Evolutionary conservation across 2,797 vertebrate genomes (phyloP).

Genomic region (Podarcis siculus): DNA sequence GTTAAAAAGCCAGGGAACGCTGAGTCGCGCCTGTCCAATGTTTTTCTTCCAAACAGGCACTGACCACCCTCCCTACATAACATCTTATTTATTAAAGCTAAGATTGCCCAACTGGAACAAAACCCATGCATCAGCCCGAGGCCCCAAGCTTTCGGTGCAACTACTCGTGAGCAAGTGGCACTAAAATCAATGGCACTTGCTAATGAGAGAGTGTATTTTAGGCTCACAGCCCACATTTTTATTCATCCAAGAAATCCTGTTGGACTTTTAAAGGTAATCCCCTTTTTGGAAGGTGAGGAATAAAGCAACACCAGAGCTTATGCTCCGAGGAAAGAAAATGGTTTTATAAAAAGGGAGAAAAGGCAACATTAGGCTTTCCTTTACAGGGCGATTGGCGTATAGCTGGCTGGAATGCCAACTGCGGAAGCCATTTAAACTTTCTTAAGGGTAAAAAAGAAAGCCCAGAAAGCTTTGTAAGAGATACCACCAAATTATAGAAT

Average conservation of each 20-base stretch:
- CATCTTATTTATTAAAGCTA: slow-evolving; percentile 70
- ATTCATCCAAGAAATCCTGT: slow-evolving; percentile 1
- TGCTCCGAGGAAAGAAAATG: not conserved
- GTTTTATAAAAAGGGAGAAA: not conserved
- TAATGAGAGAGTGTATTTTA: slow-evolving; percentile 29
- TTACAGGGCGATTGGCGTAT: slow-evolving; percentile 49
- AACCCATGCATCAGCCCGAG: slow-evolving; percentile 29
- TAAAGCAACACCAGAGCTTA: not conserved
- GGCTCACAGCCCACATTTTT: slow-evolving; percentile 13
- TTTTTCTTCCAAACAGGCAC: slow-evolving; percentile 76
- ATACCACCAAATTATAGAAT: not conserved
- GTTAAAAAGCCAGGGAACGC: slow-evolving; percentile 78
- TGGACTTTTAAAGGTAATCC: slow-evolving; percentile 17
- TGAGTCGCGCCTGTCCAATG: slow-evolving; percentile 73
- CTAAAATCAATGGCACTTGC: slow-evolving; percentile 21
- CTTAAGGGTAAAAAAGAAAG: not conserved
- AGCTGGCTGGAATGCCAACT: slow-evolving; percentile 39
- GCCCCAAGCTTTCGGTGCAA: not conserved
- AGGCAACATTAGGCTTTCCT: slow-evolving; percentile 24
- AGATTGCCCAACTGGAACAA: slow-evolving; percentile 53
- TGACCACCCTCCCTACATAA: slow-evolving; percentile 74
- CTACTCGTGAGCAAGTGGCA: slow-evolving; percentile 20
- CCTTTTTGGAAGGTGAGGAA: slow-evolving; percentile 3
- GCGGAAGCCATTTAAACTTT: not conserved
- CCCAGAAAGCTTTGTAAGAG: no score